Percentiles rank a stretch among this genome's conserved stretches.
phyloP scores from a whole-genome alignment of 1,140 invertebrate species.

The Bombyx mandarina region DNA sequence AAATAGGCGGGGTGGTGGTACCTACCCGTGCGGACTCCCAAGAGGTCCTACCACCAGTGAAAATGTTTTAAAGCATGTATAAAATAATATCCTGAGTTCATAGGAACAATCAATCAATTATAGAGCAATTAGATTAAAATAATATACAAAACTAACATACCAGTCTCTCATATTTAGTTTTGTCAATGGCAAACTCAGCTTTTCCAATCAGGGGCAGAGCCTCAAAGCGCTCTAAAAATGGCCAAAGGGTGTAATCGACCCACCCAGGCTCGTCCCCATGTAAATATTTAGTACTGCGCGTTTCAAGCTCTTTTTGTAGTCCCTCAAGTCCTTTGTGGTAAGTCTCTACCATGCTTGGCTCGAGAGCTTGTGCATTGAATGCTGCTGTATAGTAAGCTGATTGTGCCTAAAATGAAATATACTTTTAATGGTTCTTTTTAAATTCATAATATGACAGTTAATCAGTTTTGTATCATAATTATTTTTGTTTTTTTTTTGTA shows the following conservation, averaged over 20 bases:
- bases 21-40: too few relatives aligned
- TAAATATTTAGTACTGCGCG: slow-evolving; percentile 78
- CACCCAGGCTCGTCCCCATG: slow-evolving; percentile 80
- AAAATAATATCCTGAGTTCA: too few relatives aligned
- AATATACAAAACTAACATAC: slow-evolving; percentile 27
- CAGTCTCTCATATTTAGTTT: slow-evolving; percentile 45
- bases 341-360: slow-evolving; percentile 31
- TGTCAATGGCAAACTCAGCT: slow-evolving; percentile 69
- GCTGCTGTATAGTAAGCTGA: slow-evolving; percentile 58
- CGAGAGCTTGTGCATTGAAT: slow-evolving; percentile 40
- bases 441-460: slow-evolving; percentile 1
- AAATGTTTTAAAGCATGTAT: too few relatives aligned
- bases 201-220: slow-evolving; percentile 73
- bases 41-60: too few relatives aligned
- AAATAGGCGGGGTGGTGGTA: too few relatives aligned
- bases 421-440: background rate
- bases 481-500: background rate
- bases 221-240: slow-evolving; percentile 85
- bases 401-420: slow-evolving; percentile 33
- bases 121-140: background rate
- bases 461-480: background rate
- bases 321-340: slow-evolving; percentile 71
- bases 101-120: background rate
- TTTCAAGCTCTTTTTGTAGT: slow-evolving; percentile 78
- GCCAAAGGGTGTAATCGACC: slow-evolving; percentile 90